Evolutionary conservation across 2,888 invertebrate species (phyloP).

Genomic region (Orthonychiurus folsomi): DNA sequence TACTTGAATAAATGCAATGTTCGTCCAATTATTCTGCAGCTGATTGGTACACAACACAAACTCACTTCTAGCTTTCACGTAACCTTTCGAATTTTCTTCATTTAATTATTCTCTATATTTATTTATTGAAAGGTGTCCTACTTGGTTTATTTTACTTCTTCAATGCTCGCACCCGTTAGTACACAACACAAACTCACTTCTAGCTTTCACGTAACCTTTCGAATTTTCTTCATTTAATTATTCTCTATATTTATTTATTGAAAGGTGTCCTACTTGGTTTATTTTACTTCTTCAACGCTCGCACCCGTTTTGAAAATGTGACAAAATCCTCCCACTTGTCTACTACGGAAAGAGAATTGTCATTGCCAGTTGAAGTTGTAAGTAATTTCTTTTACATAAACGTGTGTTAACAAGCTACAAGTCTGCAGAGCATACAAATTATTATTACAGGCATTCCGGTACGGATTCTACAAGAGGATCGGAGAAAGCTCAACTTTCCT

Average conservation of each 20-base stretch:
- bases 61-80: no score
- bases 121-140: conserved; percentile 16
- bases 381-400: no score
- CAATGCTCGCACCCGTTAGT: neutral
- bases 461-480: conserved; percentile 20
- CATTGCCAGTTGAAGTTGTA: conserved; percentile 77
- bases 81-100: no score
- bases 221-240: no score
- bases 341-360: conserved; percentile 73
- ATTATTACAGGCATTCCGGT: conserved; percentile 18
- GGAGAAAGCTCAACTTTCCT: conserved; percentile 11
- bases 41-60: no score
- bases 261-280: conserved; percentile 17
- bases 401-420: no score
- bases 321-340: conserved; percentile 71
- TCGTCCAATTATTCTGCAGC: no score
- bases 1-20: no score
- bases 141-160: conserved; percentile 18
- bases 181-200: no score
- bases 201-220: no score
- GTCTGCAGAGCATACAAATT: conserved; percentile 3
- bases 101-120: no score
- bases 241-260: no score
- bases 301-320: conserved; percentile 13
- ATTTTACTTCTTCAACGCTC: conserved; percentile 13